phyloP scores from a whole-genome alignment of 2,113 vertebrate species.

The Pantherophis guttatus region DNA sequence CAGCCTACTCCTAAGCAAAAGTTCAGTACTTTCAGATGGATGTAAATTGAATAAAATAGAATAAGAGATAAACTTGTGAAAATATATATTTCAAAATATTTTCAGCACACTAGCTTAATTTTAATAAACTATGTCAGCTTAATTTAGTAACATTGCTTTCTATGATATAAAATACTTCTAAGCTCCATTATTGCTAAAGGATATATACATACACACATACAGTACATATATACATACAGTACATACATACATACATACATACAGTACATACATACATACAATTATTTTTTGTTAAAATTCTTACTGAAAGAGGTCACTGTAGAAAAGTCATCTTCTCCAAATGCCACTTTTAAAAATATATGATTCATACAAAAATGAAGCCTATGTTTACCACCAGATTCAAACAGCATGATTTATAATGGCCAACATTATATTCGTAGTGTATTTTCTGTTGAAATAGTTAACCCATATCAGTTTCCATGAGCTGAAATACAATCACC shows the following conservation, averaged over 20 bases:
- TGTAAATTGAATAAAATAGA: background rate
- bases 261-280: no score
- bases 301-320: background rate
- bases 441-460: background rate
- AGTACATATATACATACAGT: no score
- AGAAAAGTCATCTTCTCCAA: background rate
- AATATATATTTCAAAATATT: background rate
- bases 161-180: background rate
- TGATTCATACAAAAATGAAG: background rate
- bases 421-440: background rate
- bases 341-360: background rate
- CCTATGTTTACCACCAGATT: background rate
- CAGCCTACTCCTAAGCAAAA: slow-evolving; percentile 2
- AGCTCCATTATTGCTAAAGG: background rate
- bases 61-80: background rate
- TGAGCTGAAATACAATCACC: background rate
- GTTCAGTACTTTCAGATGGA: slow-evolving; percentile 12
- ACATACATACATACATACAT: no score
- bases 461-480: background rate
- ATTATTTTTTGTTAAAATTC: background rate
- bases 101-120: background rate
- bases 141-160: background rate
- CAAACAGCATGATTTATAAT: background rate
- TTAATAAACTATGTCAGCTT: background rate
- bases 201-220: no score